Percentiles rank a stretch among this genome's conserved stretches.
Conservation (phyloP, 2,888 invertebrate species). For the Melieria omissa region DNA sequence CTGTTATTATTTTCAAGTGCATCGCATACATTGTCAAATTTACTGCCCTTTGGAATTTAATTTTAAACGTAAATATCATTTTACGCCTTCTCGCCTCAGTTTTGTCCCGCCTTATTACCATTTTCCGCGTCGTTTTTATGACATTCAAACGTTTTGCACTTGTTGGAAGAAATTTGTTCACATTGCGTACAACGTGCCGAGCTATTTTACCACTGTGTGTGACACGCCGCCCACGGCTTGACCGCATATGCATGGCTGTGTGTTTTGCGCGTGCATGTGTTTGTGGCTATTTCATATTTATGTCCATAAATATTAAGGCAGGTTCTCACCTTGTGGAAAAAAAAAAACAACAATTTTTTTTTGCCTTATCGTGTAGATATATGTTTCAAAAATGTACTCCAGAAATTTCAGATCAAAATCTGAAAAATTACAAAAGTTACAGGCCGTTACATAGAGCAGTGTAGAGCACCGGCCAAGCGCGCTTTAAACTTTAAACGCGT, state of each 20-base stretch:
- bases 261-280: slow-evolving; percentile 14
- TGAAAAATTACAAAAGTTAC: too few relatives aligned
- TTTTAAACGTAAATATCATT: background rate
- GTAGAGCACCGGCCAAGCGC: too few relatives aligned
- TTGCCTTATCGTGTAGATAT: too few relatives aligned
- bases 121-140: background rate
- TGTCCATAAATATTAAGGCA: slow-evolving; percentile 40
- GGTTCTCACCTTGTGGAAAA: too few relatives aligned
- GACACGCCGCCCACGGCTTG: background rate
- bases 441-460: too few relatives aligned
- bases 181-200: background rate
- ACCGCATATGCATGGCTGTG: slow-evolving; percentile 1
- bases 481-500: too few relatives aligned
- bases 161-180: background rate
- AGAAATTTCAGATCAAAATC: too few relatives aligned
- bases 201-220: background rate
- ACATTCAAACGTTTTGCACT: background rate
- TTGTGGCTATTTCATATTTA: slow-evolving; percentile 36
- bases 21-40: too few relatives aligned
- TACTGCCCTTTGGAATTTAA: too few relatives aligned
- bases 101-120: background rate
- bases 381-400: too few relatives aligned
- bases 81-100: background rate
- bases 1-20: too few relatives aligned
- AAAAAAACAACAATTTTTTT: too few relatives aligned